These are phyloP conservation scores for Eutrigla gurnardus DNA, from an alignment of 2,797 vertebrate species.

Conservation along the genomic window DNA sequence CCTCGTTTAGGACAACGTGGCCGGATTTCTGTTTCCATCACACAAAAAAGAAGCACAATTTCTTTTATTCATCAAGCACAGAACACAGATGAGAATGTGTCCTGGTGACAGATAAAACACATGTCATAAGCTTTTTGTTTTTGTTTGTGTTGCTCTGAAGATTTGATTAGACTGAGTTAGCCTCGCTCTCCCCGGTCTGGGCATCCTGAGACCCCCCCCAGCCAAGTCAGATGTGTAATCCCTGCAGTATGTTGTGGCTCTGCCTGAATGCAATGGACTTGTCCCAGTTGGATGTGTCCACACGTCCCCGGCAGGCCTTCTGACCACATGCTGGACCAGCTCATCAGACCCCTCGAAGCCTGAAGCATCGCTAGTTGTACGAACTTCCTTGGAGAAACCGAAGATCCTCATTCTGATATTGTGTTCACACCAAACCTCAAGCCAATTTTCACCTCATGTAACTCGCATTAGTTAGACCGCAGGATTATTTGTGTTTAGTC, in stretches of 20 bases:
- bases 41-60: not conserved
- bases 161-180: not conserved
- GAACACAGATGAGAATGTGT: not conserved
- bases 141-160: not conserved
- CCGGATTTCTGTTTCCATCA: constrained; percentile 10
- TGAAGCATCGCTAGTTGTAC: not conserved
- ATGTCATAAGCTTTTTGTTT: not conserved
- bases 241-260: not conserved
- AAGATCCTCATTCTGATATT: not conserved
- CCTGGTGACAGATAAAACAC: not conserved
- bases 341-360: not conserved
- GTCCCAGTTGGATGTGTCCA: not conserved
- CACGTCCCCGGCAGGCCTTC: not conserved
- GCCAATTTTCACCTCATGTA: too few relatives aligned
- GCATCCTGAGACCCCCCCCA: not conserved
- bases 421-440: too few relatives aligned
- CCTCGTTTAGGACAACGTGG: constrained; percentile 15
- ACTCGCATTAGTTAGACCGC: too few relatives aligned
- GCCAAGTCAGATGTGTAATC: not conserved
- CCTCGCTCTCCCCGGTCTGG: not conserved
- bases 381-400: not conserved
- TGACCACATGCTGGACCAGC: not conserved
- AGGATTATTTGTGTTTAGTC: too few relatives aligned
- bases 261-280: not conserved
- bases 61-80: not conserved